Percentiles rank a stretch among this genome's conserved stretches.
These are phyloP conservation scores for Pogonus chalceus DNA, from an alignment of 1,140 invertebrate species.

Conservation along the genomic window DNA sequence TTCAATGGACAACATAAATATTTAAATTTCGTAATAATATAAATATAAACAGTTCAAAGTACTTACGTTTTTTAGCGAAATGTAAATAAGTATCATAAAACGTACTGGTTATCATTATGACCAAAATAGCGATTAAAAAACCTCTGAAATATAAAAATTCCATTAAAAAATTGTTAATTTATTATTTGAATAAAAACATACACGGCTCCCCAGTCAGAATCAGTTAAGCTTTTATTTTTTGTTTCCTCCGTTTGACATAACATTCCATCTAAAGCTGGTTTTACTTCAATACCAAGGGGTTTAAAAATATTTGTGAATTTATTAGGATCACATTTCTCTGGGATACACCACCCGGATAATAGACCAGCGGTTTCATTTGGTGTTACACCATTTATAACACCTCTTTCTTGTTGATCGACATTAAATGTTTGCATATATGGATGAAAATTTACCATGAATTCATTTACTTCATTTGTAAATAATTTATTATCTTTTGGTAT, in stretches of 20 bases:
- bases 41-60: too few species aligned
- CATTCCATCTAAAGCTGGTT: too few species aligned
- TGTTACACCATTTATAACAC: too few species aligned
- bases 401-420: conserved; percentile 6
- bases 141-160: conserved; percentile 21
- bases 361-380: conserved; percentile 7
- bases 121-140: conserved; percentile 15
- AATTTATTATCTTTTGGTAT: not conserved
- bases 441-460: too few species aligned
- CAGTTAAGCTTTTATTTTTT: not conserved
- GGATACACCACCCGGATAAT: conserved; percentile 13
- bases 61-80: conserved; percentile 28
- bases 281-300: not conserved
- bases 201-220: not conserved
- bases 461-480: too few species aligned
- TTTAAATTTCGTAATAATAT: too few species aligned
- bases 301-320: not conserved
- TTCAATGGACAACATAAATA: too few species aligned
- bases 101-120: conserved; percentile 15
- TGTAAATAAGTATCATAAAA: conserved; percentile 28
- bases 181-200: not conserved
- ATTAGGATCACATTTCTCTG: conserved; percentile 11
- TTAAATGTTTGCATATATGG: not conserved
- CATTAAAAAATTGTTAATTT: not conserved
- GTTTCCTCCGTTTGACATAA: not conserved